Conservation (phyloP, 2,888 invertebrate genomes). For the Teinopalpus imperialis region DNA sequence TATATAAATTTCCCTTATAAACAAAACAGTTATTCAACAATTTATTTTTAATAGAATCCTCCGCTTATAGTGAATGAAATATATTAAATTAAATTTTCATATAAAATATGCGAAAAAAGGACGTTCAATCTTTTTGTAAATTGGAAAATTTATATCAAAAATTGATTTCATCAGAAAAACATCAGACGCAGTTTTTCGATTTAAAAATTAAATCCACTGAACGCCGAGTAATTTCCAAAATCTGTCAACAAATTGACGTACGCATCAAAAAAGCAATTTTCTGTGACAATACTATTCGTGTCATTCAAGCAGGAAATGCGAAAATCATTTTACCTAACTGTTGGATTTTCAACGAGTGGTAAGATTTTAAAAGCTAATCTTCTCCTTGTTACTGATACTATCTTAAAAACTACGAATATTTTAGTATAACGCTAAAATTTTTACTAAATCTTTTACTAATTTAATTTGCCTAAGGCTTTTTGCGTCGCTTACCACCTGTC, state of each 20-base stretch:
- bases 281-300: slow-evolving; percentile 44
- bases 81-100: slow-evolving; percentile 5
- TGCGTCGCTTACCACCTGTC: no score
- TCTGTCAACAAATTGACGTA: slow-evolving; percentile 38
- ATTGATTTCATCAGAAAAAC: slow-evolving; percentile 17
- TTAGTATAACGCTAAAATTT: no score
- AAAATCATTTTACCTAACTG: slow-evolving; percentile 7
- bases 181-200: slow-evolving; percentile 20
- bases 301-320: slow-evolving; percentile 26
- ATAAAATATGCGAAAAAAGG: slow-evolving; percentile 2
- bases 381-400: no score
- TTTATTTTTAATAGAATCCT: slow-evolving; percentile 11
- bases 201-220: slow-evolving; percentile 22
- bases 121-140: slow-evolving; percentile 4
- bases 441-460: no score
- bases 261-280: slow-evolving; percentile 57
- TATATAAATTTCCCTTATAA: no score
- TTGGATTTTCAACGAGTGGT: neutral
- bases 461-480: no score
- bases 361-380: slow-evolving; percentile 2
- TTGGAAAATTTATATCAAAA: slow-evolving; percentile 15
- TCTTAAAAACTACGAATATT: no score
- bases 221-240: slow-evolving; percentile 12
- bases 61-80: slow-evolving; percentile 1
- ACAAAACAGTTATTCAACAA: no score